Percentiles rank a stretch among this genome's conserved stretches.
Evolutionary conservation across 53 echinoderm and acorn worm genomes (phyloP).

Genomic region (Pentamera pediparva): DNA sequence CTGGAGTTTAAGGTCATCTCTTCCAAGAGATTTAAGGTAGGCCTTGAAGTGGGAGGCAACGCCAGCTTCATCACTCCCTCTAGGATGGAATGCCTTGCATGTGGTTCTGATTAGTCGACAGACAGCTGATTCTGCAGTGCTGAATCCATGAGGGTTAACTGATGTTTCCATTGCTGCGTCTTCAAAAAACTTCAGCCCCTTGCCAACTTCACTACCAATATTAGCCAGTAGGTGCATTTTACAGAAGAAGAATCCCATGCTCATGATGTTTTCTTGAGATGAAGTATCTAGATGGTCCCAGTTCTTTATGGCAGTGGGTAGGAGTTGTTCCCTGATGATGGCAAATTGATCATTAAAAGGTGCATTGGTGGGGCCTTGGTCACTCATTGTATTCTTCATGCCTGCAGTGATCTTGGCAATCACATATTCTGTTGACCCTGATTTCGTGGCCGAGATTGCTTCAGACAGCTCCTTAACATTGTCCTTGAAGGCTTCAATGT

Average conservation of each 20-base stretch:
- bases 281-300: neutral
- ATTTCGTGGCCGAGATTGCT: neutral
- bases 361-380: neutral
- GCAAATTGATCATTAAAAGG: neutral
- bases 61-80: neutral
- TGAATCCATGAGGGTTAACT: neutral
- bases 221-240: neutral
- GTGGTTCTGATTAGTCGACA: neutral
- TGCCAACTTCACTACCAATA: neutral
- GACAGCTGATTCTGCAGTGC: neutral
- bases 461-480: neutral
- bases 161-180: neutral
- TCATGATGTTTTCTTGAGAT: neutral
- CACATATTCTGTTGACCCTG: neutral
- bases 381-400: neutral
- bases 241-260: neutral
- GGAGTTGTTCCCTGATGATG: neutral
- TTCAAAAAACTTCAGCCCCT: neutral
- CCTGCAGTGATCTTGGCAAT: neutral
- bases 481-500: neutral
- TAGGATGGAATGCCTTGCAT: neutral
- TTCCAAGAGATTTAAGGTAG: neutral
- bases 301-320: neutral
- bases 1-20: neutral
- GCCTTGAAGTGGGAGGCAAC: neutral